phyloP scores from a whole-genome alignment of 2,113 vertebrate species.

The Octodon degus region DNA sequence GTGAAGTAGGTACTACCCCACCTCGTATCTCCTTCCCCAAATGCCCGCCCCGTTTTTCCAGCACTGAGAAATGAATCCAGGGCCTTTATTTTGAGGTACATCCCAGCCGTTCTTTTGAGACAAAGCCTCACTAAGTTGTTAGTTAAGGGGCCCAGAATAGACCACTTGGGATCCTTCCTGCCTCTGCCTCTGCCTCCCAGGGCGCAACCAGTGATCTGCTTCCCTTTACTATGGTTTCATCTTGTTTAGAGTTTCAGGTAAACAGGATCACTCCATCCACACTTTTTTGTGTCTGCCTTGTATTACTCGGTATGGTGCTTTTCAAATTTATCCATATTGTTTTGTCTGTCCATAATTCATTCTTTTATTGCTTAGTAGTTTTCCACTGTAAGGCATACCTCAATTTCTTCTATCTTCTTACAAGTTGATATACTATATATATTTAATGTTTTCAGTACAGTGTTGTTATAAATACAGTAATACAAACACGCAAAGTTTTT shows the following conservation, averaged over 20 bases:
- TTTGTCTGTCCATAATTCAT: background rate
- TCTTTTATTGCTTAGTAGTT: background rate
- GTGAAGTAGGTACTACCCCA: too few species aligned
- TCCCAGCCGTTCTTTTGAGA: background rate
- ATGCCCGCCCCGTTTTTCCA: background rate
- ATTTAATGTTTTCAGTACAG: background rate
- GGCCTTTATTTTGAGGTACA: background rate
- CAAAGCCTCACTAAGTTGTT: background rate
- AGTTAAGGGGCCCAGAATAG: background rate
- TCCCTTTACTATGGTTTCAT: background rate
- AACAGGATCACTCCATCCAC: background rate
- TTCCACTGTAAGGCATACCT: background rate
- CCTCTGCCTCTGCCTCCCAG: background rate
- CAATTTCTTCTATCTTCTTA: background rate
- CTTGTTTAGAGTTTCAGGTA: background rate
- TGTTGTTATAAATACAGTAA: background rate
- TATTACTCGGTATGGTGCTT: background rate
- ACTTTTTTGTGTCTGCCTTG: background rate
- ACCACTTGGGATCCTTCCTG: background rate
- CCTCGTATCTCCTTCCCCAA: background rate
- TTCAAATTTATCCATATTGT: background rate
- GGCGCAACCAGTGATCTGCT: background rate
- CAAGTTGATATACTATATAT: background rate
- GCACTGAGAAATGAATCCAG: background rate
- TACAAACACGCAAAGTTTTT: slow-evolving; percentile 17